Evolutionary conservation across 2,797 vertebrate species (phyloP).

Genomic region (Lates japonicus): DNA sequence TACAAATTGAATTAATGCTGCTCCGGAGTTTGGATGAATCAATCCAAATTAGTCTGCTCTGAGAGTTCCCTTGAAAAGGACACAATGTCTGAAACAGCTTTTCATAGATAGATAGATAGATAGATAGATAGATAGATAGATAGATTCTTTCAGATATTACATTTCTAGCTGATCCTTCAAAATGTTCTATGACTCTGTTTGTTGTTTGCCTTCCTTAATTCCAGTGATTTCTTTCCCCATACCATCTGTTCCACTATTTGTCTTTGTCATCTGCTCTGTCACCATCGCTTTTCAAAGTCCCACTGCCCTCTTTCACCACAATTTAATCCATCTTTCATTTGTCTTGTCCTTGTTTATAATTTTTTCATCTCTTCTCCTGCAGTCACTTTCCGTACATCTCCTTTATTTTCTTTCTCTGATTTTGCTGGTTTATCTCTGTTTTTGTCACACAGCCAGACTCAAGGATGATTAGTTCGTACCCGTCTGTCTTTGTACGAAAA

Average conservation of each 20-base stretch:
- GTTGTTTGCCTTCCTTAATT: conserved; percentile 39
- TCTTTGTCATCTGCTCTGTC: conserved; percentile 32
- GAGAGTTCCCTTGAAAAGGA: conserved; percentile 23
- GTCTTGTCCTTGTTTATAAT: not conserved
- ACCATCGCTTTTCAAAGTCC: conserved; percentile 9
- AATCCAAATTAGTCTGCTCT: conserved; percentile 29
- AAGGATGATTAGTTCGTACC: not conserved
- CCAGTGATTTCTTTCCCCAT: conserved; percentile 20
- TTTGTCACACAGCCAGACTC: not conserved
- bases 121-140: not conserved
- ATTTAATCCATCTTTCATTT: conserved; percentile 22
- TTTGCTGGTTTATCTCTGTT: not conserved
- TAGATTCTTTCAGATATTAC: not conserved
- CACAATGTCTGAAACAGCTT: conserved; percentile 17
- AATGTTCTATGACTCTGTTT: conserved; percentile 13
- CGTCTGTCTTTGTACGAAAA: not conserved
- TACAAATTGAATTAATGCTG: conserved; percentile 57
- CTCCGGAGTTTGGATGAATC: conserved; percentile 35
- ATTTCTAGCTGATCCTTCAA: conserved; percentile 4
- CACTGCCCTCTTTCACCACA: conserved; percentile 16
- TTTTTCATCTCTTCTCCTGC: conserved; percentile 16
- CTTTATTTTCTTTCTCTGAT: not conserved
- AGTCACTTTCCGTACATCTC: not conserved
- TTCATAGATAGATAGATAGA: conserved; percentile 7
- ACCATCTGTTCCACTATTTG: conserved; percentile 45